phyloP scores from a whole-genome alignment of 1,140 invertebrate genomes.

The Tetragnatha versicolor region DNA sequence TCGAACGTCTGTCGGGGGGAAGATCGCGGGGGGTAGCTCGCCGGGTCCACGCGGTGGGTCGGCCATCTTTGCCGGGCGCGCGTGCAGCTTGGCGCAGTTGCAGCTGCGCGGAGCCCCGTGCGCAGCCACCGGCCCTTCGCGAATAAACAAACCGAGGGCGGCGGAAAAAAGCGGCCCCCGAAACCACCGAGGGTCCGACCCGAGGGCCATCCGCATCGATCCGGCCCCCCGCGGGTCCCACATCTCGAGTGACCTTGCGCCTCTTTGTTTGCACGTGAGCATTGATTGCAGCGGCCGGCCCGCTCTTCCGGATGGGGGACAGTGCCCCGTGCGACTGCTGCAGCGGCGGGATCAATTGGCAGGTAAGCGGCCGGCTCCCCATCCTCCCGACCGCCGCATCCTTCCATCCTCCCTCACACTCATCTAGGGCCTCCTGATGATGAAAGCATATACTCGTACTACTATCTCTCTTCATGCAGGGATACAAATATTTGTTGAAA shows the following conservation, averaged over 20 bases:
- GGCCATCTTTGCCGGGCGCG: slow-evolving; percentile 22
- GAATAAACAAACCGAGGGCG: slow-evolving; percentile 27
- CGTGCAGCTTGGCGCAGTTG: slow-evolving; percentile 47
- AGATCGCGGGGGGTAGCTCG: background rate
- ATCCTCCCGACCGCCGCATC: background rate
- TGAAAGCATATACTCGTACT: no score
- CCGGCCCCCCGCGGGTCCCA: background rate
- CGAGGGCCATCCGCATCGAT: background rate
- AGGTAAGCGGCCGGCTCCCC: slow-evolving; percentile 23
- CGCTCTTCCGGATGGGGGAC: slow-evolving; percentile 25
- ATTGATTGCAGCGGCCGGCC: slow-evolving; percentile 21
- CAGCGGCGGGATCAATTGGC: slow-evolving; percentile 1
- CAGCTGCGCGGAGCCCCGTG: slow-evolving; percentile 42
- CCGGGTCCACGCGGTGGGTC: slow-evolving; percentile 23
- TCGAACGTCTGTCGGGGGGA: background rate
- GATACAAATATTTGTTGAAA: no score
- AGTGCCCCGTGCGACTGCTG: background rate
- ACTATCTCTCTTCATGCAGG: no score
- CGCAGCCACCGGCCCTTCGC: slow-evolving; percentile 10
- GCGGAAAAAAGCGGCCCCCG: background rate
- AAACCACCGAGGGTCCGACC: background rate
- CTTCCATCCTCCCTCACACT: background rate
- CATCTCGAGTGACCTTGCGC: slow-evolving; percentile 8
- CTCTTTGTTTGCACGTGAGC: background rate
- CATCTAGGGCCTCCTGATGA: no score